Evolutionary conservation across 2,797 vertebrate species (phyloP).

Genomic region (Enteromius thamalakanensis): DNA sequence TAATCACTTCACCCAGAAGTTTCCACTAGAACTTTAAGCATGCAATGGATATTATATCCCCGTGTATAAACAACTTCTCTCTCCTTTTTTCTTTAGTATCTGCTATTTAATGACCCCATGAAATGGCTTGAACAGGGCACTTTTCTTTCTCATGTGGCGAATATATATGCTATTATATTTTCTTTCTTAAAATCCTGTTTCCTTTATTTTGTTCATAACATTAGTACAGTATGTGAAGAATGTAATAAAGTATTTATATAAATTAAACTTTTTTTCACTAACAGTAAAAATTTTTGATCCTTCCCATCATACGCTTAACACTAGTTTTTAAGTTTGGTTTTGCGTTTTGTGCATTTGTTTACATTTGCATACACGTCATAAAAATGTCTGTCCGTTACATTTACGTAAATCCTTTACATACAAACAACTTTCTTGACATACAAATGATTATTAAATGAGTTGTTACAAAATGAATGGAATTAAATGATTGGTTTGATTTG

Average conservation of each 20-base stretch:
- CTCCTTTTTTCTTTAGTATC: neutral
- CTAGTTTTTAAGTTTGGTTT: neutral
- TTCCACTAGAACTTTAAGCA: neutral
- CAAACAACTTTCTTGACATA: neutral
- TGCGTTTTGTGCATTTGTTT: neutral
- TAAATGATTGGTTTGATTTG: neutral
- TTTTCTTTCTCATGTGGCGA: neutral
- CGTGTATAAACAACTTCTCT: neutral
- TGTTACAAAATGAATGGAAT: neutral
- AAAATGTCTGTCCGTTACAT: neutral
- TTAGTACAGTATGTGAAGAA: neutral
- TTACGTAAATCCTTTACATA: neutral
- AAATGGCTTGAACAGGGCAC: neutral
- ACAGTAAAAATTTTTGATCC: neutral
- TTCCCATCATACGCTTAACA: neutral
- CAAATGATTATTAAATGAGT: neutral
- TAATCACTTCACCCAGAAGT: constrained; percentile 25
- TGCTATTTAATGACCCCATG: constrained; percentile 2
- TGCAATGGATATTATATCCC: neutral
- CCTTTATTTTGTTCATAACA: neutral
- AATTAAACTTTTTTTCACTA: neutral
- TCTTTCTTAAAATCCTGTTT: neutral
- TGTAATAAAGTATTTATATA: neutral
- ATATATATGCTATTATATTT: neutral
- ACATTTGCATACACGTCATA: neutral